These are phyloP conservation scores for Pangasius djambal DNA, from an alignment of 2,797 vertebrate species.

Conservation along the genomic window DNA sequence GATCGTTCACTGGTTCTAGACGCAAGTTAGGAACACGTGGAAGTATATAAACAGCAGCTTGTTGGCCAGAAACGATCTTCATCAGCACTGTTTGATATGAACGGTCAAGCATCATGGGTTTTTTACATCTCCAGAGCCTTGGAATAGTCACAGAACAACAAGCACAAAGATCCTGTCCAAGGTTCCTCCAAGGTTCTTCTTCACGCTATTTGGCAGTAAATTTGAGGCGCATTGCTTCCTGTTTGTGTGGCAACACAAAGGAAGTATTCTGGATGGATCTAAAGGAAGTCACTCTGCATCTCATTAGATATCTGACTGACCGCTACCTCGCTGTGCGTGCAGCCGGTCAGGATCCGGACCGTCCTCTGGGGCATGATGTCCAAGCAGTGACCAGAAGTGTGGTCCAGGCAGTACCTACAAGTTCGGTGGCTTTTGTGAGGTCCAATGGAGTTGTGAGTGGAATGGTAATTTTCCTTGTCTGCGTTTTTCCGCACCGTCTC, in stretches of 20 bases:
- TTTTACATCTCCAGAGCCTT: background rate
- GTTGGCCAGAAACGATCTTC: background rate
- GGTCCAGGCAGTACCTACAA: constrained; percentile 68
- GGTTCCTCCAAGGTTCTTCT: background rate
- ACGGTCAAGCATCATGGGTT: background rate
- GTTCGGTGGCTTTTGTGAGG: constrained; percentile 62
- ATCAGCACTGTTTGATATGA: background rate
- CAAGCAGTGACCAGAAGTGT: constrained; percentile 49
- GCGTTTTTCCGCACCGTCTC: constrained; percentile 47
- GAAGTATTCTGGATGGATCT: constrained; percentile 25
- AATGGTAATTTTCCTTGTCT: constrained; percentile 67
- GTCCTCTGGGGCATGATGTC: constrained; percentile 68
- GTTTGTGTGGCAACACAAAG: background rate
- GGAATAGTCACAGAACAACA: background rate
- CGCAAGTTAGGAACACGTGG: background rate
- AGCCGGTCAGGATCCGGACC: constrained; percentile 70
- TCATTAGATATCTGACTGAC: constrained; percentile 78
- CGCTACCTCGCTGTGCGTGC: constrained; percentile 68
- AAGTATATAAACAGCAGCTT: background rate
- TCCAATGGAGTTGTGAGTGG: constrained; percentile 67
- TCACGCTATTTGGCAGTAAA: background rate
- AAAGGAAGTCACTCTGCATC: constrained; percentile 77
- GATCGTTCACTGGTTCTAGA: background rate
- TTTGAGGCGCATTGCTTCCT: background rate
- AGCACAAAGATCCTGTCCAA: background rate